Percentiles rank a stretch among this genome's conserved stretches.
Conservation (phyloP, 92 coral and sea anemone genomes). For the Epizoanthus fatuus region DNA sequence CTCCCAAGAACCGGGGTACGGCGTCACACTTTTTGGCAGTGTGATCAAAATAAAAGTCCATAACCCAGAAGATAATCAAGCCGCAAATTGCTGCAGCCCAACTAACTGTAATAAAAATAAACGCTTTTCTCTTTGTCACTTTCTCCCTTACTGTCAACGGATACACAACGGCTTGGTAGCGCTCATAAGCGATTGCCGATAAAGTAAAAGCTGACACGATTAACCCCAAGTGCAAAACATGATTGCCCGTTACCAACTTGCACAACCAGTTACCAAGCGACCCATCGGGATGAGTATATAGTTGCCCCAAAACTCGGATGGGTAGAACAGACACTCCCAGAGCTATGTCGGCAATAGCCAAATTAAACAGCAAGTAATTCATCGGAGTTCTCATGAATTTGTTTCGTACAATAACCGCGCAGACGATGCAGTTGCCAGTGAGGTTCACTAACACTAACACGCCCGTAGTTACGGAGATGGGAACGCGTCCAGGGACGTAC, state of each 20-base stretch:
- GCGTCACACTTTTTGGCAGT: too few species aligned
- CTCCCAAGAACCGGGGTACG: too few species aligned
- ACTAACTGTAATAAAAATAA: neutral
- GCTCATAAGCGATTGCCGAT: conserved; percentile 46
- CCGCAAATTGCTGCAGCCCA: conserved; percentile 36
- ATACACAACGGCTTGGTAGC: conserved; percentile 30
- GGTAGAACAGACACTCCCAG: conserved; percentile 38
- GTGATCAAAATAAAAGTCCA: too few species aligned
- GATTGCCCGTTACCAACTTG: conserved; percentile 43
- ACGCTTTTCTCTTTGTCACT: neutral
- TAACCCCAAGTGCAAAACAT: conserved; percentile 43
- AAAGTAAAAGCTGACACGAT: conserved; percentile 26
- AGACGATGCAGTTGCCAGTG: conserved; percentile 52
- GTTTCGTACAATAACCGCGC: conserved; percentile 41
- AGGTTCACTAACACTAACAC: conserved; percentile 34
- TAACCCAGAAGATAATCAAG: too few species aligned
- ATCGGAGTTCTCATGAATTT: conserved; percentile 52
- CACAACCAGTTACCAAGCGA: conserved; percentile 42
- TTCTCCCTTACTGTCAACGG: conserved; percentile 19
- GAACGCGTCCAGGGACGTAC: too few species aligned
- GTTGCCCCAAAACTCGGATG: conserved; percentile 26
- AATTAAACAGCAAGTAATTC: conserved; percentile 51
- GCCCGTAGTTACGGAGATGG: conserved; percentile 7
- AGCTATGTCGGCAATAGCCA: conserved; percentile 56
- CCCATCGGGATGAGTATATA: conserved; percentile 42